Percentiles rank a stretch among this genome's conserved stretches.
phyloP scores from a whole-genome alignment of 2,888 invertebrate genomes.

The Matsumyia berberina region DNA sequence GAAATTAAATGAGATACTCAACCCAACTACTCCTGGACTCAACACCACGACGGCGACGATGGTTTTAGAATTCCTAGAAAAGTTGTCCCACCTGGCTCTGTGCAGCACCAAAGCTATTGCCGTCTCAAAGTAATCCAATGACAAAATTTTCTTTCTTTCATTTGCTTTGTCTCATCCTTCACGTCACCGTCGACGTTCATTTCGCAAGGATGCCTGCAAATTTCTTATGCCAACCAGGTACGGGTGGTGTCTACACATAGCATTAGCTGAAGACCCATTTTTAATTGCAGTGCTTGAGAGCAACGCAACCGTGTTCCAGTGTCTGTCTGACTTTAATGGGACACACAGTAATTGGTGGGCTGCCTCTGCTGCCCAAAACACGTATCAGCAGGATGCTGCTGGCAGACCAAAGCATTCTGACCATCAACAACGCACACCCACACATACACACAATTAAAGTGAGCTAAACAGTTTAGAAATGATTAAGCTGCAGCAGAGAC shows the following conservation, averaged over 20 bases:
- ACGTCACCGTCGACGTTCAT: not conserved
- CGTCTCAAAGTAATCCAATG: slow-evolving; percentile 17
- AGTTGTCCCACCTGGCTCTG: not conserved
- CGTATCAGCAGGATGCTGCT: slow-evolving; percentile 25
- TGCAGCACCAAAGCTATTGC: not conserved
- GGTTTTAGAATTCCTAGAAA: slow-evolving; percentile 6
- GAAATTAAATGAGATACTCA: not conserved
- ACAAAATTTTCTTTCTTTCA: not conserved
- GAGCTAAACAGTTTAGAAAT: slow-evolving; percentile 50
- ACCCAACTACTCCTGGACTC: not conserved
- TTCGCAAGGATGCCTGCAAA: slow-evolving; percentile 11
- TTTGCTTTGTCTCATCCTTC: not conserved
- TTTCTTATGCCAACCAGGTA: slow-evolving; percentile 46
- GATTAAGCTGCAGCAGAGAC: slow-evolving; percentile 58
- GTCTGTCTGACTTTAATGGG: slow-evolving; percentile 57
- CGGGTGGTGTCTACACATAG: slow-evolving; percentile 3
- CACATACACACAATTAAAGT: slow-evolving; percentile 30
- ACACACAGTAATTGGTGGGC: slow-evolving; percentile 61
- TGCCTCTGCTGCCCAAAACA: slow-evolving; percentile 7
- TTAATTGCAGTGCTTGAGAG: slow-evolving; percentile 65
- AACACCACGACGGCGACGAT: not conserved
- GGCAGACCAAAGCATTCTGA: slow-evolving; percentile 29
- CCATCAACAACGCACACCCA: slow-evolving; percentile 40
- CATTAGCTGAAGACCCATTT: slow-evolving; percentile 51
- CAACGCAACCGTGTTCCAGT: slow-evolving; percentile 10